Evolutionary conservation across 2,888 invertebrate species (phyloP), one percentile per base, ranked within the genome.

Genomic region (Cantharis rufa): DNA sequence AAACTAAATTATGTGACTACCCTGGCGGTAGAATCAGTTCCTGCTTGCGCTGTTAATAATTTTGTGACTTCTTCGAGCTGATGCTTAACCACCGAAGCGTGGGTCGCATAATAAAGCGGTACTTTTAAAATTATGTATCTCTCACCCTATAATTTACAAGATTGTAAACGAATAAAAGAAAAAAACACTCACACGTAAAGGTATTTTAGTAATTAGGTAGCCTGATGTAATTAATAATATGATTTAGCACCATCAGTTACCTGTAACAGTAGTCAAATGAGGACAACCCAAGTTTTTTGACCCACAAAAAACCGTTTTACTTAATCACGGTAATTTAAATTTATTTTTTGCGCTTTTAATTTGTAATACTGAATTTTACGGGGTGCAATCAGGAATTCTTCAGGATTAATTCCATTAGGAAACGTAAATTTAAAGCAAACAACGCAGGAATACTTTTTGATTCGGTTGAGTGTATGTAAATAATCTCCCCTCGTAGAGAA

Each of bases 81-180:
- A 24, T 24, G 7, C 0, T 9, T 21, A 66, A 75, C 27, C 74
- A 61, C 15, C 62, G 75, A 75, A 71, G 75, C 75, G 75, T 75
- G 75, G 68, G 71, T 62, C 62, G 68, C 21, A 70, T 75, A 62
- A 71, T 75, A 62, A 70, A 62, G 75, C 66, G 71, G 66, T 66
- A 71, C 71, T 71, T 75, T 71, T 48, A 64, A 75, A 75, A 71
- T 75, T 71, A 68, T 75, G 64, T 15, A 28, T 61, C 68, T 32
- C 48, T 61, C 70, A 71, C 75, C 75, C 75, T 75, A 69, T 75
- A 75, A 75, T 75, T 75, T 75, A 27, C 71, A 61, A 68, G 66
- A 66, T 75, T 66, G 68, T 71, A 70, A 70, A 68, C 16, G 62
- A 71, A 71, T 16, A 69, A 48, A 69, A 62, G 73, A 69, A 73